Percentiles rank a stretch among this genome's conserved stretches.
Conservation (phyloP, 2,888 invertebrate genomes). For the Cephus sareptanus region DNA sequence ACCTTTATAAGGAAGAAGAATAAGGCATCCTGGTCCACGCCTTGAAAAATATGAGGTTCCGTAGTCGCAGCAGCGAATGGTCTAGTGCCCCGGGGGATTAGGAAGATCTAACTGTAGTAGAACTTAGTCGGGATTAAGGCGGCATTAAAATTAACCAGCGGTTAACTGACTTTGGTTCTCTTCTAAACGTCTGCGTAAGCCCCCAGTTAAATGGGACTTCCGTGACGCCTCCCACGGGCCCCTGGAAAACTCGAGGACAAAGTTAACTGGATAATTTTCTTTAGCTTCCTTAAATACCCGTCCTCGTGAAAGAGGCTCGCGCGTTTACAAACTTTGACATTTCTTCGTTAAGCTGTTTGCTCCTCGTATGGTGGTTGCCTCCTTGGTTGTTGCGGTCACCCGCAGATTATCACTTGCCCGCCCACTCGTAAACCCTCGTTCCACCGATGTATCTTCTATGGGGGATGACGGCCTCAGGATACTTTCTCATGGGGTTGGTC, state of each 20-base stretch:
- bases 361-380: slow-evolving; percentile 21
- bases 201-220: background rate
- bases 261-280: slow-evolving; percentile 60
- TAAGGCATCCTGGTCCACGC: slow-evolving; percentile 1
- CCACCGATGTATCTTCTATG: background rate
- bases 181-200: background rate
- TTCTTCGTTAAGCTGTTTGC: slow-evolving; percentile 40
- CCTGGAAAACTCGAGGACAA: slow-evolving; percentile 35
- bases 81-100: slow-evolving; percentile 25
- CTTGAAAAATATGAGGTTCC: background rate
- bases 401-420: slow-evolving; percentile 62
- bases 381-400: slow-evolving; percentile 54
- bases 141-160: slow-evolving; percentile 30
- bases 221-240: slow-evolving; percentile 1
- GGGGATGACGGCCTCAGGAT: background rate
- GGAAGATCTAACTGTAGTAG: slow-evolving; percentile 40
- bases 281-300: slow-evolving; percentile 36
- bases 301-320: slow-evolving; percentile 24
- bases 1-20: no score
- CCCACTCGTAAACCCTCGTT: slow-evolving; percentile 28
- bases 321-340: slow-evolving; percentile 57
- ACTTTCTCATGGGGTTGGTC: background rate
- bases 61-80: background rate
- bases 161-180: slow-evolving; percentile 10
- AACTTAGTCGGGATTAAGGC: slow-evolving; percentile 39